A percentile compares a stretch with the other conserved stretches of the same genome.
These are phyloP conservation scores for Monodelphis domestica DNA, from an alignment of 2,797 vertebrate genomes.

Conservation along the genomic window DNA sequence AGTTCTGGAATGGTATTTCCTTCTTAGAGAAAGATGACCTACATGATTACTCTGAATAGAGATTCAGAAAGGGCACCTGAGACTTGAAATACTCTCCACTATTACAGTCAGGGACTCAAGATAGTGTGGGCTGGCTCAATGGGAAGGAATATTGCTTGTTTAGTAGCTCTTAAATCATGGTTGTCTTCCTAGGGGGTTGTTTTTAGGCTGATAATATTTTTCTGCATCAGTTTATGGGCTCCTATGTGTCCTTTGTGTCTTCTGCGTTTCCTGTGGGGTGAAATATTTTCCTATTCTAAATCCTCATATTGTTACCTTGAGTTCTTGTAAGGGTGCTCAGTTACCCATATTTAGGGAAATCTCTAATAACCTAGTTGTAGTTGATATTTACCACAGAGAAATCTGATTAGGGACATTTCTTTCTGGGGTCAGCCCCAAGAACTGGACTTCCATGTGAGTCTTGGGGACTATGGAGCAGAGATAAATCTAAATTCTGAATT, in stretches of 20 bases:
- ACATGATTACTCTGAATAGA: neutral
- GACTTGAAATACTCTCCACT: neutral
- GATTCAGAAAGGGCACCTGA: neutral
- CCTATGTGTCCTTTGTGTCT: neutral
- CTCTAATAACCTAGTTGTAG: neutral
- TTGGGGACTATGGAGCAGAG: neutral
- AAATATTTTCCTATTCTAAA: neutral
- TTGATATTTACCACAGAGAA: neutral
- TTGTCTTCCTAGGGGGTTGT: neutral
- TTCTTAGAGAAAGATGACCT: neutral
- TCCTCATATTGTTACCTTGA: neutral
- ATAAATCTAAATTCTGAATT: neutral
- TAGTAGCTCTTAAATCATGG: neutral
- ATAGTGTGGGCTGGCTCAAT: neutral
- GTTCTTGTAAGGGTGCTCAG: neutral
- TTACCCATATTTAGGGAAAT: neutral
- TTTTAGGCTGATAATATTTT: neutral
- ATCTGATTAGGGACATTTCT: neutral
- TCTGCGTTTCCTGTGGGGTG: neutral
- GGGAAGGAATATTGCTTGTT: neutral
- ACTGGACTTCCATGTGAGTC: neutral
- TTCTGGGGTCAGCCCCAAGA: neutral
- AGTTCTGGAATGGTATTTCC: neutral
- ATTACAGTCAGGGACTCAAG: neutral
- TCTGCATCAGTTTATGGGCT: neutral